These are phyloP conservation scores for Andrena praecox DNA, from an alignment of 2,888 invertebrate genomes.

Conservation along the genomic window DNA sequence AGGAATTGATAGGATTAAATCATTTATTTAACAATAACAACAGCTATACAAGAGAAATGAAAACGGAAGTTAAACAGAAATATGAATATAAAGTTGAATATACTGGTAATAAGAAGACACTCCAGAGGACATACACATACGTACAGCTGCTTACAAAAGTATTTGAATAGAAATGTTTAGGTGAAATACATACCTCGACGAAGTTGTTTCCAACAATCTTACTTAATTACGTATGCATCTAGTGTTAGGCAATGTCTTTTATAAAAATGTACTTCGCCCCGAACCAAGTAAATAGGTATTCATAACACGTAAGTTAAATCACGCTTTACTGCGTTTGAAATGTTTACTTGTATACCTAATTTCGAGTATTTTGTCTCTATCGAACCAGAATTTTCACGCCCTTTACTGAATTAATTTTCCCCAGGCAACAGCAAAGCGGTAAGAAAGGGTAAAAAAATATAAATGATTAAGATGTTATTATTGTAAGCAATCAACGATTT, in stretches of 20 bases:
- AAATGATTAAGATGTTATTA: conserved; percentile 11
- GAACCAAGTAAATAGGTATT: background rate
- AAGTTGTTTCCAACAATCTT: conserved; percentile 8
- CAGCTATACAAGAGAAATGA: conserved; percentile 73
- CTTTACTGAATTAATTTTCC: background rate
- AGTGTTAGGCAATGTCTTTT: conserved; percentile 15
- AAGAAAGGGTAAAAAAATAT: background rate
- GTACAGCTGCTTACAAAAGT: conserved; percentile 26
- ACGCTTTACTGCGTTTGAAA: background rate
- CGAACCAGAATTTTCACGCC: conserved; percentile 3
- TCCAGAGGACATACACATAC: conserved; percentile 26
- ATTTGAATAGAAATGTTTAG: conserved; percentile 30
- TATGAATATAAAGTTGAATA: conserved; percentile 8
- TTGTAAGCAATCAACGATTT: background rate
- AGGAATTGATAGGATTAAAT: conserved; percentile 60
- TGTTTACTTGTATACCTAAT: background rate
- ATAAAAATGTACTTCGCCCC: background rate
- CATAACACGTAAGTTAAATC: background rate
- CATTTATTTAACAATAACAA: conserved; percentile 80
- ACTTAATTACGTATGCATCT: conserved; percentile 17
- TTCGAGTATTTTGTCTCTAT: background rate
- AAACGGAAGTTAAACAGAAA: conserved; percentile 38
- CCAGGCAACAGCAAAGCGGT: background rate
- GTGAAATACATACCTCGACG: conserved; percentile 21
- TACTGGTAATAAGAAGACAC: conserved; percentile 5